Percentiles rank a stretch among this genome's conserved stretches.
These are phyloP conservation scores for Brevipalpus yothersi DNA, from an alignment of 1,140 invertebrate species.

Conservation along the genomic window DNA sequence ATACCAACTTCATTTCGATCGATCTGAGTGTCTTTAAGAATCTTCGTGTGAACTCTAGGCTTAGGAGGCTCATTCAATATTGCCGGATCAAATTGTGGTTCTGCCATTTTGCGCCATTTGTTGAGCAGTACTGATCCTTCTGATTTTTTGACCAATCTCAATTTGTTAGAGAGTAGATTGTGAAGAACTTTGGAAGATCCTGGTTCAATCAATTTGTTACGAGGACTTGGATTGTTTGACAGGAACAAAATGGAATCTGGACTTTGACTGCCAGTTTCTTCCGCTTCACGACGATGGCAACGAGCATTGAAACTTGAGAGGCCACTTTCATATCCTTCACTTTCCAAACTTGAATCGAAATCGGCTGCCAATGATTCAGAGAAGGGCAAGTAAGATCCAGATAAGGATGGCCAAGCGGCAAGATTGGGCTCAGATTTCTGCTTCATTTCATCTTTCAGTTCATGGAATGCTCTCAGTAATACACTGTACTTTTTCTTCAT, in stretches of 20 bases:
- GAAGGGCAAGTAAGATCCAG: conserved; percentile 11
- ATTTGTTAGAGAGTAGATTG: conserved; percentile 47
- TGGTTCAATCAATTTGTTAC: background rate
- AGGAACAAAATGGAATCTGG: background rate
- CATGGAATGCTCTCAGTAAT: conserved; percentile 18
- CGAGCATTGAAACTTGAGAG: conserved; percentile 7
- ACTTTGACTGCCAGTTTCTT: background rate
- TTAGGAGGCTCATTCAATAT: conserved; percentile 64
- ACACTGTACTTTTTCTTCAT: conserved; percentile 29
- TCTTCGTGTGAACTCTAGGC: conserved; percentile 36
- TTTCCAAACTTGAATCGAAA: conserved; percentile 21
- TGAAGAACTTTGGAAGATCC: too few species aligned
- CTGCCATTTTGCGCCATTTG: conserved; percentile 79
- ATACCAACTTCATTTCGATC: background rate
- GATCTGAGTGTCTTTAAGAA: background rate
- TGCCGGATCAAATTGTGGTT: conserved; percentile 58
- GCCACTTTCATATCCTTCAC: conserved; percentile 6
- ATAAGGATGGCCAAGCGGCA: conserved; percentile 24
- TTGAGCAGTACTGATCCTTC: conserved; percentile 77
- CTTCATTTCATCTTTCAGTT: conserved; percentile 43
- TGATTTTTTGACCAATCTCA: conserved; percentile 83
- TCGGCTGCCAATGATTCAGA: conserved; percentile 55
- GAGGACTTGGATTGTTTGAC: background rate
- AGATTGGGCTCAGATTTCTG: conserved; percentile 24
- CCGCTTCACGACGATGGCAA: conserved; percentile 8